Evolutionary conservation across 2,113 vertebrate species (phyloP), one percentile per base, ranked within the genome.

Genomic region (Vanacampus margaritifer): DNA sequence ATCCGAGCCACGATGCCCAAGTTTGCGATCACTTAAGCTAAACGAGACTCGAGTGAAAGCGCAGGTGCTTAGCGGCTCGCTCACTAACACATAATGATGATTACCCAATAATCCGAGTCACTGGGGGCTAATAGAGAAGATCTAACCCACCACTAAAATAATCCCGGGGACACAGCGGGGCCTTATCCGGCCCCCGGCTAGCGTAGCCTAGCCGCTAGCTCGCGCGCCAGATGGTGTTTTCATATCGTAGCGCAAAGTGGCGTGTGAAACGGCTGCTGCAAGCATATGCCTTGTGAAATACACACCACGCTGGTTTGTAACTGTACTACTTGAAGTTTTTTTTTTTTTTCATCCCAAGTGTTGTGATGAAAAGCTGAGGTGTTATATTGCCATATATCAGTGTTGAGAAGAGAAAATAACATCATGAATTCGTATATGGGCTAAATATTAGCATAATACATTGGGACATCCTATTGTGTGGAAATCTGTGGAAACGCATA

Each of bases 171-270:
- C 87, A 90, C 88, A 86, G 83, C 76, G 75, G 84, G 84, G 71
- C 70, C 77, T 76, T 67, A 77, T 72, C 17, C 79, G 59, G 75
- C 72, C 60, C 81, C 78, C 80, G 65, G 72, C 80, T 86, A 89
- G 77, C 80, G 82, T 84, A 86, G 86, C 86, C 84, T 84, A 84
- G 86, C 84, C 48, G 26, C 79, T 61, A 72, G 75, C 88, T 90
- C 80, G 77, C 79, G 73, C 80, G 79, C 70, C 92, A 93, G 89
- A 92, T 93, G 90, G 91, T 91, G 91, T 92, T 93, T 92, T 92
- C 87, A 90, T 89, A 89, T 89, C 79, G 58, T 81, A 78, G 85
- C 66, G 87, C 83, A 88, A 90, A 89, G 89, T 90, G 86, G 85
- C 83, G 48, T 76, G 86, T 65, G 75, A 87, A 89, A 89, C 85